Evolutionary conservation across 2,113 vertebrate genomes (phyloP).

Genomic region (zebrafish (Danio rerio)): GRCz12tu NC_133192.1:40601501-40602000

Average conservation of each 20-base stretch:
- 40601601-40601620: constrained; percentile 3
- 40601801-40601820: background rate
- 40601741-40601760: background rate
- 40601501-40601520: constrained; percentile 14
- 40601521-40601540: background rate
- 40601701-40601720: background rate
- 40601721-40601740: constrained; percentile 1
- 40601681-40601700: constrained; percentile 21
- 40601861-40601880: too few species aligned
- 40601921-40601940: too few species aligned
- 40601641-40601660: constrained; percentile 24
- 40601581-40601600: background rate
- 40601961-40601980: too few species aligned
- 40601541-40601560: background rate
- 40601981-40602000: too few species aligned
- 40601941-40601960: too few species aligned
- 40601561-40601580: background rate
- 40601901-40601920: too few species aligned
- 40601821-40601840: too few species aligned
- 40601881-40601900: too few species aligned
- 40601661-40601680: constrained; percentile 11
- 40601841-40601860: too few species aligned
- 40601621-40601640: constrained; percentile 38
- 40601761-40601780: background rate
- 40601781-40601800: background rate